A percentile compares a stretch with the other conserved stretches of the same genome.
Evolutionary conservation across 1,140 invertebrate species (phyloP).

Genomic region (Coenobita brevimanus): DNA sequence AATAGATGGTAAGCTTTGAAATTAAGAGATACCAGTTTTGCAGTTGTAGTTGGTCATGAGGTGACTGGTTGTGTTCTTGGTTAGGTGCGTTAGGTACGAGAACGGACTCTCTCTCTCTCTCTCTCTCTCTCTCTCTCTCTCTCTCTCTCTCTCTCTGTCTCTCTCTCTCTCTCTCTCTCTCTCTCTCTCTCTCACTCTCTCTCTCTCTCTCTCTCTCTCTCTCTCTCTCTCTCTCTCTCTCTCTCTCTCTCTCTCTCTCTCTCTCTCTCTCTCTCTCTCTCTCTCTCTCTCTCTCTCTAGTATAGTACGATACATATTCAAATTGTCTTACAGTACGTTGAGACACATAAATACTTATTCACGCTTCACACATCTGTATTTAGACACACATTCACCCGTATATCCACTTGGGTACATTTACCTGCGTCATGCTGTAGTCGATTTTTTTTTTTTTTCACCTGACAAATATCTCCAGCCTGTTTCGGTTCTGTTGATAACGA

Average conservation of each 20-base stretch:
- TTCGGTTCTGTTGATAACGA: no score
- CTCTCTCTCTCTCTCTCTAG: slow-evolving; percentile 18
- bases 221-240: slow-evolving; percentile 22
- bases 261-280: not conserved
- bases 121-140: slow-evolving; percentile 18
- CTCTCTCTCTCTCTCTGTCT: slow-evolving; percentile 11
- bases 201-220: slow-evolving; percentile 16
- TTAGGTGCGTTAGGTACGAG: not conserved
- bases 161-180: not conserved
- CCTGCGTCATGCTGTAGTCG: no score
- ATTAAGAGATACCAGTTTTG: no score
- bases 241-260: slow-evolving; percentile 23
- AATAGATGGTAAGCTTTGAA: no score
- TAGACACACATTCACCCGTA: not conserved
- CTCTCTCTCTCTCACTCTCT: not conserved
- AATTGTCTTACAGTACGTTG: not conserved
- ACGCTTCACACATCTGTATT: not conserved
- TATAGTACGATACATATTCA: no score
- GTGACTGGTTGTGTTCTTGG: not conserved
- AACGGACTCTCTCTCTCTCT: not conserved
- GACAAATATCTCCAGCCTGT: no score
- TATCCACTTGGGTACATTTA: not conserved
- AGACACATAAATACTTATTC: not conserved
- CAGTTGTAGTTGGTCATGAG: no score
- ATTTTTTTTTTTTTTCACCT: no score